Conservation (phyloP, 2,888 invertebrate genomes). For the Mesorhabditis belari region DNA sequence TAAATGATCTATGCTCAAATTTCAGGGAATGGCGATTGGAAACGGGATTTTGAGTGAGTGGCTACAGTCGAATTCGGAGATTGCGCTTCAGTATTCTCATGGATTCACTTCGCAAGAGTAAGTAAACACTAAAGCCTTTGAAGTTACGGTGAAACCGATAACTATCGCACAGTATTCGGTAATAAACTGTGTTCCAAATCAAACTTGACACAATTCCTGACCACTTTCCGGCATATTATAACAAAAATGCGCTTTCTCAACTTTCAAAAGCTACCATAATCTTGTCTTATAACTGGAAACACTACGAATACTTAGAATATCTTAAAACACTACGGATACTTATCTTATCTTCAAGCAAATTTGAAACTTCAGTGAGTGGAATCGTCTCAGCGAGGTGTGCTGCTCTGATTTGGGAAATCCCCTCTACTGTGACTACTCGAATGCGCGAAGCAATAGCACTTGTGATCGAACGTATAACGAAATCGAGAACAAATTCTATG, state of each 20-base stretch:
- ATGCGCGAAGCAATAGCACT: not conserved
- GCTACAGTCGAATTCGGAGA: slow-evolving; percentile 32
- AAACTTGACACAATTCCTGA: too few relatives aligned
- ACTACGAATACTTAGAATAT: too few relatives aligned
- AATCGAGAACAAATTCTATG: not conserved
- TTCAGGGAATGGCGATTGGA: slow-evolving; percentile 36
- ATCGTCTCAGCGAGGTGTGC: slow-evolving; percentile 27
- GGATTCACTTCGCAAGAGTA: slow-evolving; percentile 34
- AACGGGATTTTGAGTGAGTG: slow-evolving; percentile 36
- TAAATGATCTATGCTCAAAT: not conserved
- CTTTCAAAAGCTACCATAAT: too few relatives aligned
- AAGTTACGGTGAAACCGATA: too few relatives aligned
- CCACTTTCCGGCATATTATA: too few relatives aligned
- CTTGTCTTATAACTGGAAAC: too few relatives aligned
- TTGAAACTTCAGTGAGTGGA: slow-evolving; percentile 25
- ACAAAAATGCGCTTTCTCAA: too few relatives aligned
- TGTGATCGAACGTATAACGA: not conserved
- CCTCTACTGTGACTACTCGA: not conserved
- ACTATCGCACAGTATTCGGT: too few relatives aligned
- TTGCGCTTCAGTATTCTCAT: slow-evolving; percentile 33
- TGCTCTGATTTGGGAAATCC: slow-evolving; percentile 5
- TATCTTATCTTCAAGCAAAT: too few relatives aligned
- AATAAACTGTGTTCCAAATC: too few relatives aligned
- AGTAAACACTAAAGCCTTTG: slow-evolving; percentile 1
- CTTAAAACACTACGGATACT: too few relatives aligned